Percentiles rank a stretch among this genome's conserved stretches.
Conservation (phyloP, 2,797 vertebrate genomes). For the Gymnothorax reevesii region DNA sequence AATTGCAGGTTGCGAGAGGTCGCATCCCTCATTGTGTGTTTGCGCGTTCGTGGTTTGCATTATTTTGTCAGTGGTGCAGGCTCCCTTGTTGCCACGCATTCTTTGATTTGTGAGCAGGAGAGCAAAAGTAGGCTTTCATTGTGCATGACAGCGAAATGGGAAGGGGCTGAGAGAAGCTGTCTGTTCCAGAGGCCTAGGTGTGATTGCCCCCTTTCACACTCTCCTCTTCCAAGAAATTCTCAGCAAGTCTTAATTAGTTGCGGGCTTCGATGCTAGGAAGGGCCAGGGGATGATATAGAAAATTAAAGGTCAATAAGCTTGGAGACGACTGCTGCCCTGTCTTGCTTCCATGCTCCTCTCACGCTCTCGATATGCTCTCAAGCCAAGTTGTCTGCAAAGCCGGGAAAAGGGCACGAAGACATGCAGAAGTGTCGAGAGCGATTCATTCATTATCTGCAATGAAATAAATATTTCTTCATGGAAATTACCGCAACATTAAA, state of each 20-base stretch:
- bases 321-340: slow-evolving; percentile 2
- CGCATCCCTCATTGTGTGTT: slow-evolving; percentile 27
- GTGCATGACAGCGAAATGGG: slow-evolving; percentile 18
- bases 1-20: slow-evolving; percentile 25
- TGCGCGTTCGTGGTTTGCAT: slow-evolving; percentile 29
- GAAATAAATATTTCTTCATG: slow-evolving; percentile 3
- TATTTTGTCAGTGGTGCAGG: background rate
- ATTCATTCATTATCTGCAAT: background rate
- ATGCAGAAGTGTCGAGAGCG: background rate
- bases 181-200: slow-evolving; percentile 9
- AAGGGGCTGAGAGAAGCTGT: slow-evolving; percentile 23
- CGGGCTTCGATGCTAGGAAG: slow-evolving; percentile 12
- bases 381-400: slow-evolving; percentile 25
- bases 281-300: slow-evolving; percentile 43
- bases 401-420: slow-evolving; percentile 35
- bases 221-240: slow-evolving; percentile 21
- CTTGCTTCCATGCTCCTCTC: background rate
- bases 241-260: slow-evolving; percentile 40
- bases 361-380: background rate
- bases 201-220: background rate
- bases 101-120: slow-evolving; percentile 6
- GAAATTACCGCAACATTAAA: background rate
- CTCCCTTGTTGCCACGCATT: background rate
- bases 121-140: slow-evolving; percentile 1
- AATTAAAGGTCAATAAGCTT: slow-evolving; percentile 16